Conservation (phyloP, 2,113 vertebrate genomes). For the Piaya cayana region DNA sequence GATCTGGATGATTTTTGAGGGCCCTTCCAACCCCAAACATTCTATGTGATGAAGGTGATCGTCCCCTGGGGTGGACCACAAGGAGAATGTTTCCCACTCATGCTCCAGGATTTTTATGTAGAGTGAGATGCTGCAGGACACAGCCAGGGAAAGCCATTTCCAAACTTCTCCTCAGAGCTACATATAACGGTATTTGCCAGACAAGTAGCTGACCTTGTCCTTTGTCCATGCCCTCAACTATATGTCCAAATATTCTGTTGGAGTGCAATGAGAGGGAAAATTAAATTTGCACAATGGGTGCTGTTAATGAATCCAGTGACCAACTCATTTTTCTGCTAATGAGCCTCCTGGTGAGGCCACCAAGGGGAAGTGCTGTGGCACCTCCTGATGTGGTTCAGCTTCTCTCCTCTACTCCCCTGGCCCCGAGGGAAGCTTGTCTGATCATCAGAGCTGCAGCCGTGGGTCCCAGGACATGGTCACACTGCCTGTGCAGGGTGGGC, state of each 20-base stretch:
- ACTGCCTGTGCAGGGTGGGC: background rate
- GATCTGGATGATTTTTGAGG: too few relatives aligned
- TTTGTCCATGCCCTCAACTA: background rate
- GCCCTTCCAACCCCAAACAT: too few relatives aligned
- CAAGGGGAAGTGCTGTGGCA: background rate
- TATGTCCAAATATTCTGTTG: background rate
- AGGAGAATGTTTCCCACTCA: background rate
- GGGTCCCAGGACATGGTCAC: rapidly evolving
- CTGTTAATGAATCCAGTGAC: background rate
- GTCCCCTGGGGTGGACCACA: background rate
- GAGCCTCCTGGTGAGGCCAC: background rate
- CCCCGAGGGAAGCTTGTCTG: background rate
- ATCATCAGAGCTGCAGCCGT: background rate
- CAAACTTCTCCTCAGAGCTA: background rate
- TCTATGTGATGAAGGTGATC: background rate
- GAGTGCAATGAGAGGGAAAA: background rate
- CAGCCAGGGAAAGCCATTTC: background rate
- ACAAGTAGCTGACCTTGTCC: background rate
- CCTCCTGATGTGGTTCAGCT: background rate
- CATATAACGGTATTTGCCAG: background rate
- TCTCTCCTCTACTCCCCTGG: background rate
- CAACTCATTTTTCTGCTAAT: background rate
- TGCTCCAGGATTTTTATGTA: background rate
- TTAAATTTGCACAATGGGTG: background rate
- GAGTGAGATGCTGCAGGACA: background rate